These are phyloP conservation scores for Trichosurus vulpecula DNA, from an alignment of 2,797 vertebrate genomes.

Conservation along the genomic window DNA sequence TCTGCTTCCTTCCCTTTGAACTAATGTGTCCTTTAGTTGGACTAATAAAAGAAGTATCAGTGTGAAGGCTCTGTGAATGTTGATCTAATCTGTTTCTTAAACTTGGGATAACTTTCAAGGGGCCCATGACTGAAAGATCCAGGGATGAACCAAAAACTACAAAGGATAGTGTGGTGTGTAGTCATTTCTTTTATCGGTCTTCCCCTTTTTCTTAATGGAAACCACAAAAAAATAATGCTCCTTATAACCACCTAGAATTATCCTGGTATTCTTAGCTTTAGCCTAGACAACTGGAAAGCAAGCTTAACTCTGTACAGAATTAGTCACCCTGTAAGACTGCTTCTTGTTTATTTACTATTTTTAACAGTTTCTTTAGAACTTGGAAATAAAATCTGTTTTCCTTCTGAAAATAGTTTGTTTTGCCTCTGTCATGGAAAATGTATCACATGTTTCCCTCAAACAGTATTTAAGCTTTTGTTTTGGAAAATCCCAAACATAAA, in stretches of 20 bases:
- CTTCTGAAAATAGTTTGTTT: conserved; percentile 19
- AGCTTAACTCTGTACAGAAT: conserved; percentile 6
- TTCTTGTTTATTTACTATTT: conserved; percentile 45
- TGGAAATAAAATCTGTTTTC: conserved; percentile 40
- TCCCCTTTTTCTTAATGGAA: conserved; percentile 4
- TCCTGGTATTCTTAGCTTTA: not conserved
- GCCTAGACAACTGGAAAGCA: conserved; percentile 1
- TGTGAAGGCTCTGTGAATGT: not conserved
- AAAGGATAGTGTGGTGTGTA: not conserved
- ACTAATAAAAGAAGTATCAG: not conserved
- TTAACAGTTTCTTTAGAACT: not conserved
- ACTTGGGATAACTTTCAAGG: not conserved
- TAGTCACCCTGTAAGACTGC: not conserved
- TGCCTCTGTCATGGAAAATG: conserved; percentile 28
- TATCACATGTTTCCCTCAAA: conserved; percentile 10
- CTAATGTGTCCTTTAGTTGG: not conserved
- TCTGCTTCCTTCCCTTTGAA: not conserved
- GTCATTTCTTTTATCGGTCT: not conserved
- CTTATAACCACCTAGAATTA: conserved; percentile 24
- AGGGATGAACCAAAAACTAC: not conserved
- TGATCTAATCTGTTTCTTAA: not conserved
- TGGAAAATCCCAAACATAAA: not conserved
- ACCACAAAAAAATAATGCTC: conserved; percentile 23
- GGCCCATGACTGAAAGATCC: not conserved
- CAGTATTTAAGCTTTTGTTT: not conserved